These are phyloP conservation scores for Polypedilum pembai DNA, from an alignment of 1,140 invertebrate genomes.

Conservation along the genomic window DNA sequence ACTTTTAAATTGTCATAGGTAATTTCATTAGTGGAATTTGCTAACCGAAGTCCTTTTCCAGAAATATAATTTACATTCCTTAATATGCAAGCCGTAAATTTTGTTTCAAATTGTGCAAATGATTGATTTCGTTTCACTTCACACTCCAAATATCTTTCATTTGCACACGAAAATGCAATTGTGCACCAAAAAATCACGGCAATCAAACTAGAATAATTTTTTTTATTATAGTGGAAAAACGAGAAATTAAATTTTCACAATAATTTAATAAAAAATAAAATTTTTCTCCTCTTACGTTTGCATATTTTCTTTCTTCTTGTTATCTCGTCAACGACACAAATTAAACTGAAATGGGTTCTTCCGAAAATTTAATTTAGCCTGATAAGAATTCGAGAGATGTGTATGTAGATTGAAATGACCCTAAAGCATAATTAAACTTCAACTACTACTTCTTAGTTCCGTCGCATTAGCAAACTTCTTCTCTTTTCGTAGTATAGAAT, in stretches of 20 bases:
- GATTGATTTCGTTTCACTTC: background rate
- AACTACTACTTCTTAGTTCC: slow-evolving; percentile 8
- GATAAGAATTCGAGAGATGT: background rate
- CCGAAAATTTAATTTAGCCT: background rate
- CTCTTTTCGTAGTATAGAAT: background rate
- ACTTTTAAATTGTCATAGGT: background rate
- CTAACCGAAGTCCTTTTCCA: background rate
- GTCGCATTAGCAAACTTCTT: background rate
- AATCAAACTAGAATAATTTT: too few species aligned
- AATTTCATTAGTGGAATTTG: background rate
- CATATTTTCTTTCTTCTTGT: background rate
- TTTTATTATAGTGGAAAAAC: too few species aligned
- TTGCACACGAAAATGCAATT: background rate
- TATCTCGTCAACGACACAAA: slow-evolving; percentile 15
- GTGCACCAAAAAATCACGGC: background rate
- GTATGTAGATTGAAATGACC: slow-evolving; percentile 1
- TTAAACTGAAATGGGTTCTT: slow-evolving; percentile 3
- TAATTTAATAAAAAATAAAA: background rate
- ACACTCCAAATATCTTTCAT: background rate
- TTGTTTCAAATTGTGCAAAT: background rate
- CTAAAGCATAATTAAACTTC: slow-evolving; percentile 7
- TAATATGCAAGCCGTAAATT: background rate
- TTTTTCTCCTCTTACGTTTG: background rate
- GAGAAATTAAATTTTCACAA: too few species aligned
- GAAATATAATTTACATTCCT: background rate